phyloP scores from a whole-genome alignment of 2,888 invertebrate genomes.

The Sarcophaga carnaria region DNA sequence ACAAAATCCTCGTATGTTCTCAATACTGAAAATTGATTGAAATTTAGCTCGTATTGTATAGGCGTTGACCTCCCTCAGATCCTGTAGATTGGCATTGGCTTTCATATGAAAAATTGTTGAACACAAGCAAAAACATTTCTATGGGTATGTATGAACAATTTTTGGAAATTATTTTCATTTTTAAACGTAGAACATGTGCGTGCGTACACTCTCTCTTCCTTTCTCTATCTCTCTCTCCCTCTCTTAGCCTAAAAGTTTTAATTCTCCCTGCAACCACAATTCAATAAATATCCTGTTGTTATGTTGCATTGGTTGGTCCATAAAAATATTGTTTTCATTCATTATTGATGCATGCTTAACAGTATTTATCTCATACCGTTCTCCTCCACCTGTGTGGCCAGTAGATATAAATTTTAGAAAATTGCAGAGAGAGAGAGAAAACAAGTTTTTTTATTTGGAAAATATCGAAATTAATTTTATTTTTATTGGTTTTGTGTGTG shows the following conservation, averaged over 20 bases:
- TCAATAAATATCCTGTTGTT: constrained; percentile 20
- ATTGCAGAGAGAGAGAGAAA: no score
- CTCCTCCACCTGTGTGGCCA: not conserved
- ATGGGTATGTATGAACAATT: constrained; percentile 13
- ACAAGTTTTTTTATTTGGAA: constrained; percentile 39
- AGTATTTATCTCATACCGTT: not conserved
- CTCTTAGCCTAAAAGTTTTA: constrained; percentile 32
- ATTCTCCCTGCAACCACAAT: constrained; percentile 49
- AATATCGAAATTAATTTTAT: constrained; percentile 65
- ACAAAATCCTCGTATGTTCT: no score
- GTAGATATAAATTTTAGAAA: no score
- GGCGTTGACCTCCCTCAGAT: constrained; percentile 10
- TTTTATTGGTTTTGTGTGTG: constrained; percentile 65
- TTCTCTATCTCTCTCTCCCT: no score
- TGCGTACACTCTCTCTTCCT: not conserved
- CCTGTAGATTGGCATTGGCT: not conserved
- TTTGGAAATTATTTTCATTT: constrained; percentile 29
- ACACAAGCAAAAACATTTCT: not conserved
- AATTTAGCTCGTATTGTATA: constrained; percentile 41
- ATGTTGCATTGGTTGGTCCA: constrained; percentile 1
- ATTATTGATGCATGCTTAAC: constrained; percentile 8
- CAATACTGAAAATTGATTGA: constrained; percentile 44
- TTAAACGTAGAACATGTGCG: not conserved
- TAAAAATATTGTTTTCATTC: not conserved
- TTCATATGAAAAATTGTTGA: not conserved